These are phyloP conservation scores for Drosophila orosa DNA, from an alignment of 1,140 invertebrate genomes.

Conservation along the genomic window DNA sequence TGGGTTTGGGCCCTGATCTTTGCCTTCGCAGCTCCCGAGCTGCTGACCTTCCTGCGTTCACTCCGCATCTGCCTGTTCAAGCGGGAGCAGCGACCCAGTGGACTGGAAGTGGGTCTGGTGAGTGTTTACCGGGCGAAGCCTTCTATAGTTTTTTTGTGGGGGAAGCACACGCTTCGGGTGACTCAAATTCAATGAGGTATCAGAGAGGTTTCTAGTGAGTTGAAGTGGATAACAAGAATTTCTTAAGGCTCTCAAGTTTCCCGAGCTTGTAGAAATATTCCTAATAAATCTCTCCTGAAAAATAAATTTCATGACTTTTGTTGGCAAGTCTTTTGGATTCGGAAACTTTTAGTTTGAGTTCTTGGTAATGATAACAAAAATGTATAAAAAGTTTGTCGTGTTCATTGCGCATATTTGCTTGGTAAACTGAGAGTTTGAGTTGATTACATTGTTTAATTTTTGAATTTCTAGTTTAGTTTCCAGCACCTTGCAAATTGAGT, in stretches of 20 bases:
- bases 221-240: not conserved
- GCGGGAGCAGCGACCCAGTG: conserved; percentile 69
- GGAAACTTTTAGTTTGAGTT: conserved; percentile 2
- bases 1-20: conserved; percentile 97
- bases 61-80: conserved; percentile 95
- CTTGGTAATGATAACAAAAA: conserved; percentile 1
- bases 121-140: conserved; percentile 24
- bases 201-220: too few relatives aligned
- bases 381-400: not conserved
- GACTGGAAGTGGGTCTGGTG: conserved; percentile 86
- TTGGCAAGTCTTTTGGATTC: not conserved
- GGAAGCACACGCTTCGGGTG: not conserved
- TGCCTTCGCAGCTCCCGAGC: conserved; percentile 93
- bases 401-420: not conserved
- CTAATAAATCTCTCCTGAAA: too few relatives aligned
- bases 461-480: not conserved
- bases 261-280: too few relatives aligned
- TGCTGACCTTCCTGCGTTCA: conserved; percentile 93
- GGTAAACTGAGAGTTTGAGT: conserved; percentile 8
- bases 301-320: not conserved
- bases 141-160: not conserved
- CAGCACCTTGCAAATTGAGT: too few relatives aligned
- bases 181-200: conserved; percentile 1
- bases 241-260: not conserved
- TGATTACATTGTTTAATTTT: not conserved